Percentiles rank a stretch among this genome's conserved stretches.
Evolutionary conservation across 92 coral and sea anemone species (phyloP).

Genomic region (Siderastrea radians): DNA sequence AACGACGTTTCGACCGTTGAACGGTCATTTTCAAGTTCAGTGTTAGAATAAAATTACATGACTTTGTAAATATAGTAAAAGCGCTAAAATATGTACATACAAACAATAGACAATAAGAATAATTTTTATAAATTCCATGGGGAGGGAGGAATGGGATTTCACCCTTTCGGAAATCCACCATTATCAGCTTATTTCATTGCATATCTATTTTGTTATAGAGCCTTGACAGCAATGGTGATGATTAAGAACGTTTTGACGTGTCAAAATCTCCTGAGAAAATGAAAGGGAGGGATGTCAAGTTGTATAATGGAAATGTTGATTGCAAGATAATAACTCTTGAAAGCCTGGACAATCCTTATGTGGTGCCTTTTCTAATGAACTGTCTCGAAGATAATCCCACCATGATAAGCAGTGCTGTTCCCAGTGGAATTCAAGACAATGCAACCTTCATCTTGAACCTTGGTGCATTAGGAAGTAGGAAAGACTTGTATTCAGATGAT

Average conservation of each 20-base stretch:
- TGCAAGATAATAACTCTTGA: constrained; percentile 26
- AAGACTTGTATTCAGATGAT: constrained; percentile 50
- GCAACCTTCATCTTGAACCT: constrained; percentile 39
- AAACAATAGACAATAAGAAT: too few relatives aligned
- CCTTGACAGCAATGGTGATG: not conserved
- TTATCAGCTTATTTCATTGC: too few relatives aligned
- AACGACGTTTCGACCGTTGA: too few relatives aligned
- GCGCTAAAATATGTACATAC: too few relatives aligned
- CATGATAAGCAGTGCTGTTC: constrained; percentile 12
- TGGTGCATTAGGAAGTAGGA: constrained; percentile 28
- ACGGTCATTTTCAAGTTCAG: too few relatives aligned
- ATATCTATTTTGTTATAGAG: constrained; percentile 3
- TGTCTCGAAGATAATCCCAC: constrained; percentile 15
- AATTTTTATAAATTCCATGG: too few relatives aligned
- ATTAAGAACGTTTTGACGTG: constrained; percentile 28
- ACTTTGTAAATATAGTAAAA: too few relatives aligned
- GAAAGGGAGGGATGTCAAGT: not conserved
- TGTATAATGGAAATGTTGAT: constrained; percentile 12
- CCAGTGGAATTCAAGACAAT: constrained; percentile 45
- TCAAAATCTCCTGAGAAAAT: constrained; percentile 35
- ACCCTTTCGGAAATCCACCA: too few relatives aligned
- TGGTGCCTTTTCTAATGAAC: constrained; percentile 49
- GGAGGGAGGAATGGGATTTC: too few relatives aligned
- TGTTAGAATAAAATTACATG: too few relatives aligned
- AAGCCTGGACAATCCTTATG: constrained; percentile 46